phyloP scores from a whole-genome alignment of 1,140 invertebrate genomes.

The Antheraea mylitta region DNA sequence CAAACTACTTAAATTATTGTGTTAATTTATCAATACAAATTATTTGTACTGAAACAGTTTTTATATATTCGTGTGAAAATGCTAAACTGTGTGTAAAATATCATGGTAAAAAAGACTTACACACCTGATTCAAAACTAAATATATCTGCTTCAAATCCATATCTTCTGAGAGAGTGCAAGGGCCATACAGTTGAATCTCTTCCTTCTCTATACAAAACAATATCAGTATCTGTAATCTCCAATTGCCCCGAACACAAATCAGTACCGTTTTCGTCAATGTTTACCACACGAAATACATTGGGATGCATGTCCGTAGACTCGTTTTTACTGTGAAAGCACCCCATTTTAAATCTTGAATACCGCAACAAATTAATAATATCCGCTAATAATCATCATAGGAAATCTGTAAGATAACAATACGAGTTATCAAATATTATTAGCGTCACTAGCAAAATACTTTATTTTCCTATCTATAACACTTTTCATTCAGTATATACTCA shows the following conservation, averaged over 20 bases:
- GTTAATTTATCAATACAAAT: too few relatives aligned
- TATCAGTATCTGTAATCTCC: constrained; percentile 92
- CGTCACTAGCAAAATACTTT: background rate
- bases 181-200: constrained; percentile 93
- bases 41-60: too few relatives aligned
- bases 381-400: background rate
- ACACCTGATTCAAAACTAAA: constrained; percentile 97
- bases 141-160: constrained; percentile 94
- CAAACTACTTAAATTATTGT: too few relatives aligned
- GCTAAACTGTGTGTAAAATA: background rate
- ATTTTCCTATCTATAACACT: background rate
- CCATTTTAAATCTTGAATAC: constrained; percentile 79
- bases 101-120: background rate
- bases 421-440: background rate
- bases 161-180: constrained; percentile 92
- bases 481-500: background rate
- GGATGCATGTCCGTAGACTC: constrained; percentile 88
- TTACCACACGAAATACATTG: constrained; percentile 88
- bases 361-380: constrained; percentile 7
- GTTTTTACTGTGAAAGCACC: constrained; percentile 90
- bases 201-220: constrained; percentile 89
- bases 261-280: constrained; percentile 87
- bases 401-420: background rate
- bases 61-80: too few relatives aligned
- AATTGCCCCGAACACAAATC: constrained; percentile 88